Evolutionary conservation across 1,140 invertebrate species (phyloP), one percentile per base, ranked within the genome.

Genomic region (Drosophila tropicalis): DNA sequence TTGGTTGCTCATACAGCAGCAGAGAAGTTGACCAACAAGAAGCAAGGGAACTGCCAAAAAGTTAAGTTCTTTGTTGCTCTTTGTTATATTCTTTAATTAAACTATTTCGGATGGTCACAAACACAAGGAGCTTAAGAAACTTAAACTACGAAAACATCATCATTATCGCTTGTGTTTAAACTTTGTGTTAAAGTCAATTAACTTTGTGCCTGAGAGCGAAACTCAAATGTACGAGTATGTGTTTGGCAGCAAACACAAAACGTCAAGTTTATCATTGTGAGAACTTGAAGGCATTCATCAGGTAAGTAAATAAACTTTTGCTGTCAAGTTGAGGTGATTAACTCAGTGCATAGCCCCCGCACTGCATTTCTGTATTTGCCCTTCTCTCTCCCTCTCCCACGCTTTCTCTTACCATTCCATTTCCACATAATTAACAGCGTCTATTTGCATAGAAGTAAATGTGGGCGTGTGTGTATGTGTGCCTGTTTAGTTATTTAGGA

Each of bases 271-370:
- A 51, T 51, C 44, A 51, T 51, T 51, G 44, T 51, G 17, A 22
- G 17, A 51, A 51, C 44, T 51, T 51, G 44, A 51, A 51, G 9
- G 44, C 44, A 47, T 47, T 47, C 44, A 19, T 51, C 44, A 51
- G 44, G 44, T 51, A 51, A 51, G 44, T 22, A 51, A 51, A 51
- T 51, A 51, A 19, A 51, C 44, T 51, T 51, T 51, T 51, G 44
- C 44, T 51, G 44, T 51, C 44, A 51, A 51, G 44, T 22, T 51
- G 17, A 22, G 17, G 44, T 51, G 44, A 51, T 51, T 51, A 51
- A 51, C 44, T 22, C 12, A 51, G 44, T 22, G 44, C 44, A 51
- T 51, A 51, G 9, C 44, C 10, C 36, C 36, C 34, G 34, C 34
- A 10, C 34, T 36, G 34, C 34, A 10, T 12, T 12, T 36, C 34